phyloP scores from a whole-genome alignment of 2,888 invertebrate species.

The Chrysotoxum bicinctum region DNA sequence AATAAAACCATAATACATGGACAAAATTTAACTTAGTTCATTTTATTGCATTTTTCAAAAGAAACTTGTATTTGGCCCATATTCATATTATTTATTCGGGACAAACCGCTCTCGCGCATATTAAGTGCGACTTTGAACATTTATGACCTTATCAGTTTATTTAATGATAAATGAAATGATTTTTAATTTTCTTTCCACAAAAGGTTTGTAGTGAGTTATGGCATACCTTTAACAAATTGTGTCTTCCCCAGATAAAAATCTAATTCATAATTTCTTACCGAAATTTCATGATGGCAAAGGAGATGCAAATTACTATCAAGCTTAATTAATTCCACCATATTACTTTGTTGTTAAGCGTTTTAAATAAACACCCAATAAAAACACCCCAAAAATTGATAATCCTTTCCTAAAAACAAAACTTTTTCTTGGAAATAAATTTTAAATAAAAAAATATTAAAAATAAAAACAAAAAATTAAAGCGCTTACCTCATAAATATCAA shows the following conservation, averaged over 20 bases:
- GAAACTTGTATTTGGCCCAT: too few relatives aligned
- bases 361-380: neutral
- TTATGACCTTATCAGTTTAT: too few relatives aligned
- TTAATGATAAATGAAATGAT: too few relatives aligned
- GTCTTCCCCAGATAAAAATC: neutral
- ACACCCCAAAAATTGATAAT: conserved; percentile 4
- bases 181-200: neutral
- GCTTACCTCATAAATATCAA: conserved; percentile 96
- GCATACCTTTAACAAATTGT: neutral
- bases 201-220: neutral
- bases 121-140: too few relatives aligned
- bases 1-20: too few relatives aligned
- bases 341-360: neutral
- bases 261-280: neutral
- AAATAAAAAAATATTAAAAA: neutral
- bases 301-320: neutral
- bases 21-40: too few relatives aligned
- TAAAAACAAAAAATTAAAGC: conserved; percentile 2
- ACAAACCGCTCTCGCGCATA: too few relatives aligned
- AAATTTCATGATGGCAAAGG: neutral
- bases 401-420: neutral
- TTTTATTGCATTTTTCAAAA: too few relatives aligned
- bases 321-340: neutral
- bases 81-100: too few relatives aligned
- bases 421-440: neutral